These are phyloP conservation scores for Archips xylosteana DNA, from an alignment of 2,888 invertebrate species.

Conservation along the genomic window DNA sequence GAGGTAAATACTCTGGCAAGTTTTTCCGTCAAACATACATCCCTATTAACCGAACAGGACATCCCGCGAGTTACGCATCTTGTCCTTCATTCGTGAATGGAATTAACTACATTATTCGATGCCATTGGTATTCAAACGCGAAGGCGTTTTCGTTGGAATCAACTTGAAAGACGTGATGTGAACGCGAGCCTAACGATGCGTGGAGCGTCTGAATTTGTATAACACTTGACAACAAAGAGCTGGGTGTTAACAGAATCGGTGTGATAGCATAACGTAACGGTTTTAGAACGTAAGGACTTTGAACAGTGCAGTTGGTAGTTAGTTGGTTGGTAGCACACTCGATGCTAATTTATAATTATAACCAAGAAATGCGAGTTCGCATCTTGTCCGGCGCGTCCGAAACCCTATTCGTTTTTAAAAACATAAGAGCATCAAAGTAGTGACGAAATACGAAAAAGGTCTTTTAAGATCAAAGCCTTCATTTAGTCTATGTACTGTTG, in stretches of 20 bases:
- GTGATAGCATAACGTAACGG: not conserved
- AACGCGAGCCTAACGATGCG: conserved; percentile 43
- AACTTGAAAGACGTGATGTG: conserved; percentile 76
- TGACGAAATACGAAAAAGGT: not conserved
- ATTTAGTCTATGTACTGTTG: conserved; percentile 3
- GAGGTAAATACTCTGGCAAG: not conserved
- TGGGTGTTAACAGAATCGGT: not conserved
- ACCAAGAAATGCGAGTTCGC: too few species aligned
- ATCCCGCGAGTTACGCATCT: conserved; percentile 55
- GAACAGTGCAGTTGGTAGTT: too few species aligned
- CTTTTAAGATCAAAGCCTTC: not conserved
- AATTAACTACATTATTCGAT: conserved; percentile 57
- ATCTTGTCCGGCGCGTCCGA: too few species aligned
- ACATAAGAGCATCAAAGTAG: too few species aligned
- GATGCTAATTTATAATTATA: too few species aligned
- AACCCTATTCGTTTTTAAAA: too few species aligned
- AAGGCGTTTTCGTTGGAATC: conserved; percentile 77
- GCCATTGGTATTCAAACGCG: conserved; percentile 74
- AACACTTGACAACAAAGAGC: not conserved
- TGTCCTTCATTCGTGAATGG: conserved; percentile 48
- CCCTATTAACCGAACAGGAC: conserved; percentile 37
- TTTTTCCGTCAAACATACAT: not conserved
- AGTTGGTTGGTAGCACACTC: too few species aligned
- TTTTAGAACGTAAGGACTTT: not conserved
- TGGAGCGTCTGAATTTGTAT: not conserved